Conservation (phyloP, 2,113 vertebrate species). For the Emberiza fucata region DNA sequence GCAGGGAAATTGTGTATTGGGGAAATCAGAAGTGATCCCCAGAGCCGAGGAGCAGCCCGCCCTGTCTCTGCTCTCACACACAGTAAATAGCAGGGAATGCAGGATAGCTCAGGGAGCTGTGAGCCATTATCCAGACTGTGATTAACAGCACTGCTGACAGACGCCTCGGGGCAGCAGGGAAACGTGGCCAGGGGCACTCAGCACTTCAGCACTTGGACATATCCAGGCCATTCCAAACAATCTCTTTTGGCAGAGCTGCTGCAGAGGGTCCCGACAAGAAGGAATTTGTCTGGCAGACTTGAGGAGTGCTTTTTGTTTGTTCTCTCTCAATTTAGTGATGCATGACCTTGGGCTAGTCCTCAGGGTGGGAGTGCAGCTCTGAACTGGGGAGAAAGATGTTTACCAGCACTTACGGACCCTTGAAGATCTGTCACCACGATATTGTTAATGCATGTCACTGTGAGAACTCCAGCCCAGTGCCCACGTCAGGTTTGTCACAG, state of each 20-base stretch:
- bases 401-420: neutral
- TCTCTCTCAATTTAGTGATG: neutral
- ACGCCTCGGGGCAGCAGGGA: neutral
- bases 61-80: accelerated
- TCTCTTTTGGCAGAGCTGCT: conserved; percentile 24
- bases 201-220: neutral
- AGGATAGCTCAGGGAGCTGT: neutral
- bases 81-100: neutral
- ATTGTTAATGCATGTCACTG: neutral
- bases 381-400: neutral
- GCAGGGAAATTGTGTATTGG: neutral
- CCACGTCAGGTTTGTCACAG: neutral
- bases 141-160: neutral
- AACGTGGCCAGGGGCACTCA: neutral
- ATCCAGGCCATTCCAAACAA: conserved; percentile 10
- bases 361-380: neutral
- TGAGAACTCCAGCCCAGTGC: neutral
- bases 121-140: neutral
- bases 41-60: neutral
- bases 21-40: neutral
- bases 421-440: neutral
- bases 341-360: neutral
- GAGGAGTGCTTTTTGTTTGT: neutral
- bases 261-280: neutral
- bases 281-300: neutral